Evolutionary conservation across 1,140 invertebrate genomes (phyloP).

Genomic region (Caerostris extrusa): DNA sequence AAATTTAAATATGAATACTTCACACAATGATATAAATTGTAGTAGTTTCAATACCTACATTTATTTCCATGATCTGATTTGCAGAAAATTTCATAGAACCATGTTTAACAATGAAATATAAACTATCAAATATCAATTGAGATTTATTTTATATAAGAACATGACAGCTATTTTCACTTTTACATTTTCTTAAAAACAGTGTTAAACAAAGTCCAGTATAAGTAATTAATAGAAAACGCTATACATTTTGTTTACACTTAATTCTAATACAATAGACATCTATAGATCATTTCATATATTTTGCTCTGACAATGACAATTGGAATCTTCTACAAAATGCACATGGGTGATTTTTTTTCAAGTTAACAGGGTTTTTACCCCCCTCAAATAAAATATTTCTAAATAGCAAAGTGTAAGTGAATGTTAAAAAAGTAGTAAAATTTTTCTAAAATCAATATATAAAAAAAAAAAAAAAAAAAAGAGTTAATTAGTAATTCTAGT

Average conservation of each 20-base stretch:
- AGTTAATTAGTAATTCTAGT: background rate
- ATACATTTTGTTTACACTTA: background rate
- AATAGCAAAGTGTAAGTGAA: slow-evolving; percentile 24
- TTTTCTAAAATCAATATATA: background rate
- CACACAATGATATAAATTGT: background rate
- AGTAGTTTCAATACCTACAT: background rate
- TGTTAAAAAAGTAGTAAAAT: slow-evolving; percentile 14
- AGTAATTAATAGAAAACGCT: background rate
- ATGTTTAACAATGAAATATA: background rate
- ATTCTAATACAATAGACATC: background rate
- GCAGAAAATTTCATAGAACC: background rate
- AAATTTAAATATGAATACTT: background rate
- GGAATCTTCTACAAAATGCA: background rate
- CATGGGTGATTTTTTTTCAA: background rate
- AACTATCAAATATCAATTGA: background rate
- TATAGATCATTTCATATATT: slow-evolving; percentile 1
- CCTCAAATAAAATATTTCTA: slow-evolving; percentile 9
- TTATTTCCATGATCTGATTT: background rate
- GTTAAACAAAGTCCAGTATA: background rate
- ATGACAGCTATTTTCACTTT: too few species aligned
- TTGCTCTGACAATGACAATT: background rate
- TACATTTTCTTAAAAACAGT: background rate
- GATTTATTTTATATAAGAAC: background rate
- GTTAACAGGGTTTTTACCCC: background rate
- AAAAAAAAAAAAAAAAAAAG: background rate